A percentile compares a stretch with the other conserved stretches of the same genome.
phyloP scores from a whole-genome alignment of 2,888 invertebrate genomes.

The Emmelina monodactyla region DNA sequence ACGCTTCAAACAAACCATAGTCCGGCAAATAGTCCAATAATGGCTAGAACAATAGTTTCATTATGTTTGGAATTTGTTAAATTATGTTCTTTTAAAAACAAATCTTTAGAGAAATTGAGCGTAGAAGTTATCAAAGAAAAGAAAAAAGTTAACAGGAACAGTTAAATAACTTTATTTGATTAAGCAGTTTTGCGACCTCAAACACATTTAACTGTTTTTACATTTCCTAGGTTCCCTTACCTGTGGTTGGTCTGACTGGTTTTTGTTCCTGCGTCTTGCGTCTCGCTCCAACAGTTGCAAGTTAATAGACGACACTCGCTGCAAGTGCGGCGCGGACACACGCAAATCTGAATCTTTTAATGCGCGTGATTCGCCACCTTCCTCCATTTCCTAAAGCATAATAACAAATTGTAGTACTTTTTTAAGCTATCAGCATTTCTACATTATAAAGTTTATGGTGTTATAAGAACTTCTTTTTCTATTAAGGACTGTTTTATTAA shows the following conservation, averaged over 20 bases:
- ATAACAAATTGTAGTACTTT: too few relatives aligned
- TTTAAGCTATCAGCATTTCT: too few relatives aligned
- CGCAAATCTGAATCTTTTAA: conserved; percentile 75
- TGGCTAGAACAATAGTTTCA: conserved; percentile 36
- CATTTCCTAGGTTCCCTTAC: too few relatives aligned
- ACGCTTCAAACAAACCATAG: conserved; percentile 96
- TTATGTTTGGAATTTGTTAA: background rate
- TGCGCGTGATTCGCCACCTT: conserved; percentile 76
- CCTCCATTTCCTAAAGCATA: conserved; percentile 69
- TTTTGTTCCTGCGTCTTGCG: conserved; percentile 70
- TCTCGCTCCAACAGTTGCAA: conserved; percentile 79
- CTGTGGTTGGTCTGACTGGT: conserved; percentile 59
- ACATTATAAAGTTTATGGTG: too few relatives aligned
- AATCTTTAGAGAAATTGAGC: conserved; percentile 5
- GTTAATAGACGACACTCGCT: conserved; percentile 85
- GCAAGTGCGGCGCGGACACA: conserved; percentile 79
- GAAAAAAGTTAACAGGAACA: too few relatives aligned
- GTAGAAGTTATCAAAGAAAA: background rate
- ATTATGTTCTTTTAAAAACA: background rate
- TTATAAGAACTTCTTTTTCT: too few relatives aligned
- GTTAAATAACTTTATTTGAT: too few relatives aligned
- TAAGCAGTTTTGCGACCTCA: too few relatives aligned
- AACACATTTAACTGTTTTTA: too few relatives aligned
- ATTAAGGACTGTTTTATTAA: too few relatives aligned
- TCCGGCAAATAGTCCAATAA: conserved; percentile 87